Evolutionary conservation across 2,888 invertebrate genomes (phyloP).

Genomic region (Diachrysia chrysitis): DNA sequence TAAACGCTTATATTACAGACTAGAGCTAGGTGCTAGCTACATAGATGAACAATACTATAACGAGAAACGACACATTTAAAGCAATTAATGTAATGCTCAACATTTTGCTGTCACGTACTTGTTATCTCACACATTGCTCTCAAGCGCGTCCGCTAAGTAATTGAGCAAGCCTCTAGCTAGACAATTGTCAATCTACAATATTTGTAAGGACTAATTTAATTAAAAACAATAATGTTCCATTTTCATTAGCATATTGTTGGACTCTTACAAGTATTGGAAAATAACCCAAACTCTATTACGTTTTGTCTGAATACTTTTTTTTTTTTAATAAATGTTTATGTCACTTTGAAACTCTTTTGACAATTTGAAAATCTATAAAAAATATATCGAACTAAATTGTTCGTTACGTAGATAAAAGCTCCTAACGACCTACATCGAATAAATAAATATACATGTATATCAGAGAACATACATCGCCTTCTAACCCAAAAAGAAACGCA

Average conservation of each 20-base stretch:
- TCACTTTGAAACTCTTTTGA: no score
- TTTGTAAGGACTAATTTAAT: neutral
- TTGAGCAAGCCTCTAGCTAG: neutral
- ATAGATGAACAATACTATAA: neutral
- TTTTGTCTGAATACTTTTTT: no score
- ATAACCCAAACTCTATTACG: no score
- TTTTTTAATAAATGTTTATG: no score
- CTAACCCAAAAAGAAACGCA: neutral
- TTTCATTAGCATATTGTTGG: neutral
- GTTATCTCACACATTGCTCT: slow-evolving; percentile 1
- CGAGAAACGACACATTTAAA: neutral
- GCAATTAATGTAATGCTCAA: neutral
- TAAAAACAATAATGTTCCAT: neutral
- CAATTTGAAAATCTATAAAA: no score
- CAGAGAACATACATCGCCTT: neutral
- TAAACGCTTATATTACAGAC: no score
- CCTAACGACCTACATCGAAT: no score
- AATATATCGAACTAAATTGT: no score
- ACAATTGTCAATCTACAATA: slow-evolving; percentile 5
- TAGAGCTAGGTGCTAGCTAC: no score
- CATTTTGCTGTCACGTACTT: neutral
- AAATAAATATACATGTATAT: no score
- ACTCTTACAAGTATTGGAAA: neutral
- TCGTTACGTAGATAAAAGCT: no score
- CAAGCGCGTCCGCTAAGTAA: slow-evolving; percentile 1